Conservation (phyloP, 2,888 invertebrate species). For the Podabrus alpinus region DNA sequence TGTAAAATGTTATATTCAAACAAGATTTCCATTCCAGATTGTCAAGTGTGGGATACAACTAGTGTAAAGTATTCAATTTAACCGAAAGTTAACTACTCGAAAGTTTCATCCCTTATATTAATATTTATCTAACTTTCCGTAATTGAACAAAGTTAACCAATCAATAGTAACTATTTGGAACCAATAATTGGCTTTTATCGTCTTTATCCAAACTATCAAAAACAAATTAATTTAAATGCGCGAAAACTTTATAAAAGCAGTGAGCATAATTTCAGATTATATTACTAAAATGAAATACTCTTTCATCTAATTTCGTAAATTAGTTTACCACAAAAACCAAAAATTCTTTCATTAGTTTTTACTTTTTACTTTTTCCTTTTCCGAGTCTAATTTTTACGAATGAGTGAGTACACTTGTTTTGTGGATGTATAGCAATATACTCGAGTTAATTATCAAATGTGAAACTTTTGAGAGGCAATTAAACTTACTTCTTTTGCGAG, state of each 20-base stretch:
- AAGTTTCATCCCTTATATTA: neutral
- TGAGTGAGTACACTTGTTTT: neutral
- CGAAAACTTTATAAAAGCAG: neutral
- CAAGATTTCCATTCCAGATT: neutral
- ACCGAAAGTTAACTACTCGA: neutral
- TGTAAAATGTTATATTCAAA: too few species aligned
- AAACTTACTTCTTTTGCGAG: neutral
- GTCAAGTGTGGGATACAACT: neutral
- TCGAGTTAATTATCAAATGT: neutral
- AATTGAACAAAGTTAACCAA: neutral
- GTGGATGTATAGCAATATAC: neutral
- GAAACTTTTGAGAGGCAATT: neutral
- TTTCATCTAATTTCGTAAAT: neutral
- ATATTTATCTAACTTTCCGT: neutral
- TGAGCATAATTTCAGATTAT: neutral
- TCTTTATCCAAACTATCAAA: neutral
- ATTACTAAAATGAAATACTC: neutral
- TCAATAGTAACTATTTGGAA: neutral
- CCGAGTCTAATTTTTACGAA: neutral
- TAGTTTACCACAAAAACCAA: neutral
- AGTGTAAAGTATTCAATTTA: neutral
- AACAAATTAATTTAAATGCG: neutral
- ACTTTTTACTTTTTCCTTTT: neutral
- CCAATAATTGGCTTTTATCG: neutral
- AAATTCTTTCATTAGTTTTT: neutral